Base-by-base conservation (phyloP, 1,140 invertebrate genomes). In the Saccostrea echinata region DNA sequence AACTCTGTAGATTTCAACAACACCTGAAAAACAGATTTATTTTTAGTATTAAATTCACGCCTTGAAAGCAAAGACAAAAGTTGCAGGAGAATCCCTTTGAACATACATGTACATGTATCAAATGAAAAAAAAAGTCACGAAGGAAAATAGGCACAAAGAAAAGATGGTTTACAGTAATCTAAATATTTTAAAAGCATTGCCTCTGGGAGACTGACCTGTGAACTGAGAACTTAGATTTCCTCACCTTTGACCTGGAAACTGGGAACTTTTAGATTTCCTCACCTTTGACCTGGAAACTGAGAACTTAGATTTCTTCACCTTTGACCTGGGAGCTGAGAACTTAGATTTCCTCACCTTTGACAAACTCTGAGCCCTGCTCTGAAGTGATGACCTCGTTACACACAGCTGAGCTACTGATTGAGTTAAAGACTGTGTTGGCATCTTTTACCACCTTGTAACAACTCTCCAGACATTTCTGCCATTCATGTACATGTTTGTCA, bases 391-490 rank as follows among this genome's bases (percentile, higher is more conserved):
- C 95, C 94, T 96, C 96, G 84, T 95, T 94, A 87, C 96, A 94
- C 76, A 96, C 95, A 57, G 93, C 91, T 89, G 96, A 95, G 27
- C 95, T 96, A 55, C 95, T 95, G 84, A 96, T 96, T 80, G 94
- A 95, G 88, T 95, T 96, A 91, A 96, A 96, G 84, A 96, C 95
- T 89, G 95, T 95, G 71, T 95, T 95, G 55, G 96, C 96, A 80
- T 96, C 92, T 91, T 95, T 95, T 51, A 96, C 92, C 68, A 96
- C 92, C 61, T 95, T 90, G 68, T 95, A 93, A 92, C 96, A 96
- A 82, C 95, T 95, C 91, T 96, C 94, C 92, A 97, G 95, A 91
- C 96, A 96, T 71, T 95, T 95, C 89, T 95, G 95, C 96, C 96
- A 96, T 90, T 96, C 96, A 90, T 94, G 96, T 92, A 94, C 95